Conservation (phyloP, 1,140 invertebrate species). For the Probaryconus sp. region DNA sequence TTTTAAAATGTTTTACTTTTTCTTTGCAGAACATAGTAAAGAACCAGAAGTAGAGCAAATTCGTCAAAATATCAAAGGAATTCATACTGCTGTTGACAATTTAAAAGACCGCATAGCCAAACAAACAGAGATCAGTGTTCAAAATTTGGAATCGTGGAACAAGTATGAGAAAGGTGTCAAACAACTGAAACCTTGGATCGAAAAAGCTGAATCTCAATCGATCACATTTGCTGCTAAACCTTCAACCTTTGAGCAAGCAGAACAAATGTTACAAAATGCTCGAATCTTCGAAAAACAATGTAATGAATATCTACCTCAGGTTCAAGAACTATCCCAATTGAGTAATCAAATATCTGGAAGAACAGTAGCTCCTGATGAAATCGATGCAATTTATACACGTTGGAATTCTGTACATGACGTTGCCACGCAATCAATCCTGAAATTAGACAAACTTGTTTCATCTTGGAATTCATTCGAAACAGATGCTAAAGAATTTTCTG, state of each 20-base stretch:
- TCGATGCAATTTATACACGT: constrained; percentile 88
- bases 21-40: constrained; percentile 79
- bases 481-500: constrained; percentile 84
- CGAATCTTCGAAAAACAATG: constrained; percentile 86
- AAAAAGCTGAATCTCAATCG: constrained; percentile 89
- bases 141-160: constrained; percentile 90
- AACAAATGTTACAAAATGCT: constrained; percentile 84
- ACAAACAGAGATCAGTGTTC: constrained; percentile 84
- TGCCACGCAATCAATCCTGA: constrained; percentile 85
- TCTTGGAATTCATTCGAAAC: constrained; percentile 89
- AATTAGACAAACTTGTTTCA: constrained; percentile 86
- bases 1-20: constrained; percentile 23
- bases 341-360: constrained; percentile 86
- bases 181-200: constrained; percentile 92
- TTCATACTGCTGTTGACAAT: constrained; percentile 83
- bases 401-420: constrained; percentile 88
- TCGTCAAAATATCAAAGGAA: constrained; percentile 82
- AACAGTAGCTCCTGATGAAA: constrained; percentile 86
- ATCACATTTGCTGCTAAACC: constrained; percentile 84
- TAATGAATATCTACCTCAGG: constrained; percentile 84
- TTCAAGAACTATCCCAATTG: constrained; percentile 85
- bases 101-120: constrained; percentile 85
- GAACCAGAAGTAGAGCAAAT: constrained; percentile 81
- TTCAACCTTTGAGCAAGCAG: constrained; percentile 87
- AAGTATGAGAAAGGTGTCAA: constrained; percentile 88